Evolutionary conservation across 2,797 vertebrate species (phyloP), one percentile per base, ranked within the genome.

Genomic region (Pogoniulus pusillus): DNA sequence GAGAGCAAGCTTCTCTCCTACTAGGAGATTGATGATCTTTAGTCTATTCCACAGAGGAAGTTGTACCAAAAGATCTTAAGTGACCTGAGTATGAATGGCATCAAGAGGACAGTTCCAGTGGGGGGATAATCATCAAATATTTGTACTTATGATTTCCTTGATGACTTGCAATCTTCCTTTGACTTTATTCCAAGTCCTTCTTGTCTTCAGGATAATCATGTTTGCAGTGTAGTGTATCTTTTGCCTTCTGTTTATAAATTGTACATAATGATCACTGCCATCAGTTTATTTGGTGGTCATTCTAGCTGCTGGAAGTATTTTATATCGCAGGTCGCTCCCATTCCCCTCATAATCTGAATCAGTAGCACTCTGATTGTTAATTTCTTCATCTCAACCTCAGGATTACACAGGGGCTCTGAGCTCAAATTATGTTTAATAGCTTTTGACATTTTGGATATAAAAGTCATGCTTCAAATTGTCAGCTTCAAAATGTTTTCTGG

Each of bases 401-500:
- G 41, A 76, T 89, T 90, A 90, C 58, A n/a, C 16, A 47, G 11
- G 22, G 14, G 5, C 63, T 45, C 18, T 75, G 69, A 78, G 57
- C 68, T 93, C 84, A 82, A 82, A 88, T 93, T 92, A 92, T 75
- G 13, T 78, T 94, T 86, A 94, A 92, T 53, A 96, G 60, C 22
- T 87, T 96, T 90, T 93, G 87, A 91, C 63, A 68, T 90, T 89
- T 86, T 47, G 35, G 59, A 59, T 90, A 30, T 90, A 92, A 90
- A 95, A 95, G 63, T 85, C 63, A 85, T 30, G 47, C 77, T 77
- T 41, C n/a, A n/a, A n/a, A n/a, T n/a, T n/a, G n/a, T n/a, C n/a
- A 87, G 62, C 35, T 82, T 54, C 62, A 91, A 74, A 95, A 69
- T 84, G 24, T 91, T 93, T 95, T 96, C 75, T 94, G 66, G 29